Base-by-base conservation (phyloP, 2,113 vertebrate species). In the Malaclemys terrapin region DNA sequence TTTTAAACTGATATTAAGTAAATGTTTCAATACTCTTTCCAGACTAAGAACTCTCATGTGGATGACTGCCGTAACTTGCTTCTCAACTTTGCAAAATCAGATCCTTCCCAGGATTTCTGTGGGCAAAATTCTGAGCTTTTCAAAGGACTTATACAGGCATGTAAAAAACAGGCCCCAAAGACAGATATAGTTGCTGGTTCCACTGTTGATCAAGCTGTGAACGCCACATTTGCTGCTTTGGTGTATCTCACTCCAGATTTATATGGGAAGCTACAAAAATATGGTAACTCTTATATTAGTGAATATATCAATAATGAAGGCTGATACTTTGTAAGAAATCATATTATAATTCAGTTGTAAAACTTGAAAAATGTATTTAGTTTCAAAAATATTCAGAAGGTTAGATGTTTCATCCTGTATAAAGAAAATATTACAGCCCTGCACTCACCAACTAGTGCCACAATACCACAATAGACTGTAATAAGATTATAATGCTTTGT, bases 221-320 rank as follows among this genome's bases (percentile, higher is more conserved):
- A 99, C 95, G 99, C 99, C 94, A 99, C 99, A 90, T 99, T 99
- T 99, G 99, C 99, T 75, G 99, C 99, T 97, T 99, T 99, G 99
- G 98, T 99, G 90, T 99, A 99, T 98, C 99, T 99, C 98, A 99
- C 99, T 89, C 99, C 99, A 91, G 98, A 98, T 91, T 99, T 99
- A 93, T 98, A 98, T 97, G 98, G 98, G 91, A 98, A 99, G 96
- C 98, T 99, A 91, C 98, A 97, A 91, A 99, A 94, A 98, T 99
- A 99, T 96, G 99, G 99, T 99, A 99, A 99, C 97, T 98, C 89
- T 94, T 96, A 98, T 96, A 97, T 97, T 98, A 98, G 98, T 97
- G 96, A 98, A 95, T 98, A 57, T 97, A 97, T 98, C 97, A 98
- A 86, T 97, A 98, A 95, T 89, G 96, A 95, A 97, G 98, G 80